phyloP scores from a whole-genome alignment of 2,888 invertebrate species.

The Hydroisotoma schaefferi region DNA sequence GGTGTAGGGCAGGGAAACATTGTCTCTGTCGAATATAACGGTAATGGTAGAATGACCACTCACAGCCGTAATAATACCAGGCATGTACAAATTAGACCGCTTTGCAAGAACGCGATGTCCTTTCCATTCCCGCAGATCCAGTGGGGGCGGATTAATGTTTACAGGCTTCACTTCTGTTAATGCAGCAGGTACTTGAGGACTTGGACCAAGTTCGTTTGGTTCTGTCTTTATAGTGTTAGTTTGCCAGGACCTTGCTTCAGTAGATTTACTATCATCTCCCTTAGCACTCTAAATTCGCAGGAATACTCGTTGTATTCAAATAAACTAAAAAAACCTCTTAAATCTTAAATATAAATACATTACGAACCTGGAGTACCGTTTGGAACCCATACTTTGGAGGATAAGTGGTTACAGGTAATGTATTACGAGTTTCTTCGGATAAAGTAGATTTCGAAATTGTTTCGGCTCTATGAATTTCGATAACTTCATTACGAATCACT shows the following conservation, averaged over 20 bases:
- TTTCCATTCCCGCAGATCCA: slow-evolving; percentile 90
- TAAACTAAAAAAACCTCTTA: not conserved
- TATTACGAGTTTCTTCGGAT: slow-evolving; percentile 20
- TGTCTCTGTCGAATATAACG: slow-evolving; percentile 48
- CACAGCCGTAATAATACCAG: slow-evolving; percentile 72
- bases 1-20: slow-evolving; percentile 37
- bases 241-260: not conserved
- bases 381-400: slow-evolving; percentile 39
- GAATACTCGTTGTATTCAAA: not conserved
- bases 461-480: slow-evolving; percentile 37
- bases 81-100: slow-evolving; percentile 74
- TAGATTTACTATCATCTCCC: slow-evolving; percentile 1
- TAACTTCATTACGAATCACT: slow-evolving; percentile 19
- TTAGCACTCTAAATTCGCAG: slow-evolving; percentile 20
- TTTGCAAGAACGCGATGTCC: slow-evolving; percentile 88
- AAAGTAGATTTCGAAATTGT: slow-evolving; percentile 18
- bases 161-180: not conserved
- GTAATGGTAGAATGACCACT: slow-evolving; percentile 44
- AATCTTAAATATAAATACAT: not conserved
- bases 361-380: slow-evolving; percentile 43
- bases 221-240: slow-evolving; percentile 8
- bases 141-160: slow-evolving; percentile 20
- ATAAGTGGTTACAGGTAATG: slow-evolving; percentile 29
- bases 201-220: not conserved
- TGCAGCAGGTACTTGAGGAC: not conserved